These are phyloP conservation scores for Trachurus trachurus DNA, from an alignment of 2,797 vertebrate genomes.

Conservation along the genomic window DNA sequence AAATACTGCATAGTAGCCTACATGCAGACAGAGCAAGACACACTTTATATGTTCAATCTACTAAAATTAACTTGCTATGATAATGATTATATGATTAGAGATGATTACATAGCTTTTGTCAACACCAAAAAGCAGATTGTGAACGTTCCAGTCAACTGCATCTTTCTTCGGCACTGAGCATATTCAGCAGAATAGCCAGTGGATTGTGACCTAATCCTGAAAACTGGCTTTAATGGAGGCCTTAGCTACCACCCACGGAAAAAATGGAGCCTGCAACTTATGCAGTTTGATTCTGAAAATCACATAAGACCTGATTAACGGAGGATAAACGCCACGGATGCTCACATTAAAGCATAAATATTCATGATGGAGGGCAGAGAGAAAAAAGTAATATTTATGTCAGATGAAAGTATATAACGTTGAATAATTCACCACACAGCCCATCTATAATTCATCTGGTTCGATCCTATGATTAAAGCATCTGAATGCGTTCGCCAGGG, in stretches of 20 bases:
- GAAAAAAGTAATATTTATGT: slow-evolving; percentile 86
- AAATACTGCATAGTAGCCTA: neutral
- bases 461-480: slow-evolving; percentile 87
- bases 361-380: slow-evolving; percentile 78
- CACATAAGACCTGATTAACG: slow-evolving; percentile 86
- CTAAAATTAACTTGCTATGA: slow-evolving; percentile 20
- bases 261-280: slow-evolving; percentile 73
- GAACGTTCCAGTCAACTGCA: slow-evolving; percentile 38
- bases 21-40: neutral
- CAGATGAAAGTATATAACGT: slow-evolving; percentile 87
- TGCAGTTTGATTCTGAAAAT: slow-evolving; percentile 84
- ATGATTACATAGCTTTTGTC: slow-evolving; percentile 31
- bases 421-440: slow-evolving; percentile 84
- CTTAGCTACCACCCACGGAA: slow-evolving; percentile 70
- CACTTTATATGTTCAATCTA: neutral
- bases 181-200: slow-evolving; percentile 58
- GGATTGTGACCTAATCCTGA: slow-evolving; percentile 76
- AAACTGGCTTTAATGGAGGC: slow-evolving; percentile 73
- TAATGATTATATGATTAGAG: neutral
- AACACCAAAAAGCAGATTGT: slow-evolving; percentile 31
- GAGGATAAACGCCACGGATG: slow-evolving; percentile 84
- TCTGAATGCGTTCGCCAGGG: slow-evolving; percentile 81
- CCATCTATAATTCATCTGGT: slow-evolving; percentile 86
- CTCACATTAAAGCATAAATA: slow-evolving; percentile 87
- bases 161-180: slow-evolving; percentile 44